Percentiles rank a stretch among this genome's conserved stretches.
Conservation (phyloP, 2,113 vertebrate genomes). For the Procapra przewalskii region DNA sequence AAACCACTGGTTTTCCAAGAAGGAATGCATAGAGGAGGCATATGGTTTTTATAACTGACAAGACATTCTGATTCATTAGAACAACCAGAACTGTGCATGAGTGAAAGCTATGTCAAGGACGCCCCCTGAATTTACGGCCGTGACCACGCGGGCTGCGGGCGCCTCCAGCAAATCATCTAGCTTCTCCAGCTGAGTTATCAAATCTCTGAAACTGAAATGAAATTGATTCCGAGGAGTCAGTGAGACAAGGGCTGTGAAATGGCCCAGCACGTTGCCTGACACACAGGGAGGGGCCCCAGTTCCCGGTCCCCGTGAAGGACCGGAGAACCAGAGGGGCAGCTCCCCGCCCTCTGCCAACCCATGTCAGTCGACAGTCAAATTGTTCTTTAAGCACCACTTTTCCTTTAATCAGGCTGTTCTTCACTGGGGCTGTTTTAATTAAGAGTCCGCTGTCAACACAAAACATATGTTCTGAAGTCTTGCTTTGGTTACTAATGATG, state of each 20-base stretch:
- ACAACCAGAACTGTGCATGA: neutral
- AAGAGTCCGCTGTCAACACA: conserved; percentile 65
- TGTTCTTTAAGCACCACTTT: conserved; percentile 22
- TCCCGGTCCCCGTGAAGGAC: neutral
- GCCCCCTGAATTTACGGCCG: neutral
- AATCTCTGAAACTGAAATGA: neutral
- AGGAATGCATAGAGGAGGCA: neutral
- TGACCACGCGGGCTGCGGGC: accelerated
- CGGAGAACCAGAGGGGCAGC: neutral
- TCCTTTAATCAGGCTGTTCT: conserved; percentile 60
- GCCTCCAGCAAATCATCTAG: neutral
- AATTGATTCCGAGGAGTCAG: neutral
- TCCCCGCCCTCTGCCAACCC: neutral
- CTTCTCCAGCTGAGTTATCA: neutral
- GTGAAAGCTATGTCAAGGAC: neutral
- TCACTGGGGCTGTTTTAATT: conserved; percentile 57
- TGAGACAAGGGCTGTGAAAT: accelerated
- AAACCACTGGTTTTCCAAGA: neutral
- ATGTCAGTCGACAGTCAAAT: neutral
- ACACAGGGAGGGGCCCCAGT: neutral
- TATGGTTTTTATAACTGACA: conserved; percentile 41
- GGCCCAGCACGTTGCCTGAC: neutral
- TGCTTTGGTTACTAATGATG: conserved; percentile 62
- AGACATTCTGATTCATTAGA: conserved; percentile 44
- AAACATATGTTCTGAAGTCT: conserved; percentile 67